A percentile compares a stretch with the other conserved stretches of the same genome.
These are phyloP conservation scores for Helicoverpa zea DNA, from an alignment of 1,140 invertebrate genomes.

Conservation along the genomic window DNA sequence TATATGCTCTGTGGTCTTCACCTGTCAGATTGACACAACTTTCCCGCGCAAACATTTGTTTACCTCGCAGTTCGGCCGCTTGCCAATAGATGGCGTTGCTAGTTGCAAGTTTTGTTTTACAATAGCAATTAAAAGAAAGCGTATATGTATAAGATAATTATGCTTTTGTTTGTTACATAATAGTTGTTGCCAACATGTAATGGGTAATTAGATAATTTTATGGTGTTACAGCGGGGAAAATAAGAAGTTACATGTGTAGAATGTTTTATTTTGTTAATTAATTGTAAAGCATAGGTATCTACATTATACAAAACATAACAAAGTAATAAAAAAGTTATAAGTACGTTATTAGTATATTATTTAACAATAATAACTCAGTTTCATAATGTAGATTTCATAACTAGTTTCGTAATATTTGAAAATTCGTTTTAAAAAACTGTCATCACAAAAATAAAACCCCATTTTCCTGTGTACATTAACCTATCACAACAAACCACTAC, in stretches of 20 bases:
- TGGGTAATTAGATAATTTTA: slow-evolving; percentile 21
- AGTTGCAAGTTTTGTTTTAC: not conserved
- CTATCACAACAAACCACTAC: not conserved
- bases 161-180: slow-evolving; percentile 17
- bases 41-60: slow-evolving; percentile 21
- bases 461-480: not conserved
- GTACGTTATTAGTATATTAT: too few species aligned
- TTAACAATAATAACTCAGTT: too few species aligned
- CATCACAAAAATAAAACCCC: not conserved
- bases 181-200: slow-evolving; percentile 19
- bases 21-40: slow-evolving; percentile 14
- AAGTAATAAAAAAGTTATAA: too few species aligned
- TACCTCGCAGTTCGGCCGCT: not conserved
- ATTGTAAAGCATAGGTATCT: too few species aligned
- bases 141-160: not conserved
- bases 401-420: too few species aligned
- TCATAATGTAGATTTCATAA: too few species aligned
- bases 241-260: slow-evolving; percentile 3
- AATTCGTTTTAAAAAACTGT: not conserved
- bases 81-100: slow-evolving; percentile 18
- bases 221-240: slow-evolving; percentile 20
- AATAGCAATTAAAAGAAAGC: not conserved
- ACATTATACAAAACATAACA: too few species aligned
- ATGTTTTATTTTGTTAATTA: not conserved
- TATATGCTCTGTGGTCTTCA: slow-evolving; percentile 5